Evolutionary conservation across 2,888 invertebrate genomes (phyloP), one percentile per base, ranked within the genome.

Genomic region (Cephus runcator): DNA sequence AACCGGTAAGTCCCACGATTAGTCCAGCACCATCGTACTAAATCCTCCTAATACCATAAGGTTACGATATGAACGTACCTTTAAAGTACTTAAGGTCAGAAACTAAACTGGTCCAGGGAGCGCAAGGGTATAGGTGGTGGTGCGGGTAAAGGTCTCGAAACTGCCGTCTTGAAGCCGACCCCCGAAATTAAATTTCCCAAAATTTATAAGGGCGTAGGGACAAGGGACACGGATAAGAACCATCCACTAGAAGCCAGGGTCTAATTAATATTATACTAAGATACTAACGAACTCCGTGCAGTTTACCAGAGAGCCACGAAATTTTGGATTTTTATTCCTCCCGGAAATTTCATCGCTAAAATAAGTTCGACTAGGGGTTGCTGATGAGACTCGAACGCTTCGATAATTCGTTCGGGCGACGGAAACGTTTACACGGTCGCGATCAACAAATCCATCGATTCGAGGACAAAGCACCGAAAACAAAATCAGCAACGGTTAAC

Each of bases 401-500:
- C 40, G 40, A 40, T 4, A 15, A 40, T 40, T 40, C 40, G 23
- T 40, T 23, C 40, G 40, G 6, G 0, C 40, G 40, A 40, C 15
- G 23, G 40, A 40, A 40, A 40, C 40, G 40, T 40, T 40, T 40
- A 40, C 40, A 40, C 40, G 40, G 40, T 23, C 23, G 40, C 40
- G 15, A 40, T 40, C 40, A 40, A 40, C 40, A 40, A 40, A 40
- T 40, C 23, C 23, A 23, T 40, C 6, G 40, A 23, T 40, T 23
- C 34, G 80, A 79, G 80, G 83, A 84, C 81, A 84, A 84, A 84
- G 84, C 83, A 76, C 75, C 78, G 82, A 81, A 86, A 85, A 83
- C 84, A 85, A 87, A 88, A 87, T 87, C 85, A 85, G 80, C 83
- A 82, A 73, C 79, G 82, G 80, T 81, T 83, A 83, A 40, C 40